Base-by-base conservation (phyloP, 2,113 vertebrate species). In the Eulacestoma nigropectus region DNA sequence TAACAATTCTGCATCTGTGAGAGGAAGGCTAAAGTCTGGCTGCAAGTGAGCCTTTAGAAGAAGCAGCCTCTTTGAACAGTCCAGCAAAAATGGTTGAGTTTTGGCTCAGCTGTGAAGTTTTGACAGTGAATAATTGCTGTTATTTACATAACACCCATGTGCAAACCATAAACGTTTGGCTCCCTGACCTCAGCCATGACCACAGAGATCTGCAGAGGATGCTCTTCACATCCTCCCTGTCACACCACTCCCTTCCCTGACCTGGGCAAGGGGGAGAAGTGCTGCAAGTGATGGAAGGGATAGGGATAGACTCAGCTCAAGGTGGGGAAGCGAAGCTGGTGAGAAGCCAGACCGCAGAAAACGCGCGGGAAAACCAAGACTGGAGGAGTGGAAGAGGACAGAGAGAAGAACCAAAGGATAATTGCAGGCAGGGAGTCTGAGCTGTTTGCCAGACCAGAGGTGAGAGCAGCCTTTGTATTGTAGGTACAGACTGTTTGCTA, bases 41-140 rank as follows among this genome's bases (percentile, higher is more conserved):
- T 93, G 41, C 26, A 86, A 72, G 46, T 4, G 7, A 90, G 39
- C n/a, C 59, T 93, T 77, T 32, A 73, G 46, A 87, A 84, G 20
- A 2, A 76, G 78, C 26, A 89, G 55, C 39, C 37, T 85, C 50
- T 77, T 63, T 80, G 87, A 83, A 52, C 16, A 80, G 55, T 37
- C 49, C 79, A 74, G 82, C 25, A 94, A 84, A 94, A 88, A 90
- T 59, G 33, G 72, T 10, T 57, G 87, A 81, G 79, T 88, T 94
- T 90, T 94, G 95, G 62, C 84, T 80, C 59, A 88, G 75, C 32
- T 90, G 63, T 42, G 84, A 67, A 62, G 90, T 59, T 96, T 33
- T 91, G 95, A 92, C 93, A 96, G 55, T 83, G 92, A 97, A 96
- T 83, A 95, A 95, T 96, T 86, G 79, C 63, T 63, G 42, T 77